Percentiles rank a stretch among this genome's conserved stretches.
These are phyloP conservation scores for Lochmaea crataegi DNA, from an alignment of 2,888 invertebrate species.

Conservation along the genomic window DNA sequence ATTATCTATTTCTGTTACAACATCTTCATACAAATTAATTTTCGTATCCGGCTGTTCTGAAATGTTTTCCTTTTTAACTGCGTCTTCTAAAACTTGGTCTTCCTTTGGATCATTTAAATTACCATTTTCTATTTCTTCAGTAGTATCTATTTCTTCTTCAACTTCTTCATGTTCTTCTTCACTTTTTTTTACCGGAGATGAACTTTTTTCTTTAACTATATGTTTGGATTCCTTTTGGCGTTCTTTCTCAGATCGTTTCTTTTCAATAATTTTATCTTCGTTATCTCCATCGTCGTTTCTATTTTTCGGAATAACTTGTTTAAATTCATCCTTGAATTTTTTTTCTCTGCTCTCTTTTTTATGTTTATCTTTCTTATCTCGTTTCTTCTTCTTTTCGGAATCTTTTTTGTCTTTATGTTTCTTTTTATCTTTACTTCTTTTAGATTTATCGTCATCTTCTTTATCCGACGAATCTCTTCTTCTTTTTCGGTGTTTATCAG, in stretches of 20 bases:
- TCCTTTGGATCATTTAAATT: conserved; percentile 54
- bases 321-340: conserved; percentile 57
- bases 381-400: conserved; percentile 63
- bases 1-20: conserved; percentile 68
- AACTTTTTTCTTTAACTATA: conserved; percentile 67
- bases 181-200: conserved; percentile 65
- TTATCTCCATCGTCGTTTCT: conserved; percentile 42
- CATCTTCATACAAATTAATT: conserved; percentile 68
- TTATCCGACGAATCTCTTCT: conserved; percentile 55
- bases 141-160: conserved; percentile 64
- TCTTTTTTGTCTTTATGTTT: conserved; percentile 70
- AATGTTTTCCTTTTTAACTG: conserved; percentile 63
- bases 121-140: conserved; percentile 64
- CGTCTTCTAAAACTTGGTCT: conserved; percentile 55
- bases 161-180: conserved; percentile 68
- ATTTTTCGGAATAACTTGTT: conserved; percentile 54
- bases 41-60: conserved; percentile 45
- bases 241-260: conserved; percentile 46
- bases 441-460: conserved; percentile 60
- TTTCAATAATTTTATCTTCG: conserved; percentile 61
- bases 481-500: conserved; percentile 60
- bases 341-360: conserved; percentile 60
- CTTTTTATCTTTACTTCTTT: conserved; percentile 67
- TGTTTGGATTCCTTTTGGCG: conserved; percentile 60
- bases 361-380: conserved; percentile 64